phyloP scores from a whole-genome alignment of 2,888 invertebrate genomes.

The Mimas tiliae region DNA sequence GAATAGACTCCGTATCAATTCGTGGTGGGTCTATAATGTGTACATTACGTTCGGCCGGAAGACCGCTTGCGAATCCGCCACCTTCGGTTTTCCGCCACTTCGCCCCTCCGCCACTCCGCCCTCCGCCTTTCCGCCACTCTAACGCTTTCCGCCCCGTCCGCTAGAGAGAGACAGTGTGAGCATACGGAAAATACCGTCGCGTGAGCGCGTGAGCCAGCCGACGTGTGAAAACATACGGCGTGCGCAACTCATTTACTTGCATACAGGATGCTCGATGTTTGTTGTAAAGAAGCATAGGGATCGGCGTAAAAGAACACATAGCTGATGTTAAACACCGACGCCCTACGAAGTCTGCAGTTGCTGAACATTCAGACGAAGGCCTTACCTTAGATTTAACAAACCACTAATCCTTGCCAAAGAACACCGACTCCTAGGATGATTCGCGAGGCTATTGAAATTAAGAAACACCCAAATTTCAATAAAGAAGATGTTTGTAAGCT shows the following conservation, averaged over 20 bases:
- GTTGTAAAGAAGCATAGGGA: no score
- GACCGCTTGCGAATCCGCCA: slow-evolving; percentile 4
- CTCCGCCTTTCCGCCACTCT: background rate
- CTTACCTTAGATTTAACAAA: no score
- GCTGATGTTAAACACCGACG: no score
- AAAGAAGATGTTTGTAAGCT: no score
- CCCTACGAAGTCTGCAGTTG: no score
- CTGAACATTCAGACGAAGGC: no score
- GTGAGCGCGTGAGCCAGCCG: slow-evolving; percentile 39
- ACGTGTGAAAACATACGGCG: slow-evolving; percentile 70
- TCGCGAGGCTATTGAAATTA: no score
- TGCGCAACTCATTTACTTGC: slow-evolving; percentile 65
- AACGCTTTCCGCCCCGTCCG: slow-evolving; percentile 2
- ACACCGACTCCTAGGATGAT: no score
- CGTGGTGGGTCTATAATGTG: slow-evolving; percentile 13
- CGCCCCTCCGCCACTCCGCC: background rate
- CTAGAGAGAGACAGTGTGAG: slow-evolving; percentile 17
- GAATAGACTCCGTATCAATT: background rate
- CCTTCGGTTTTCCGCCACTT: slow-evolving; percentile 12
- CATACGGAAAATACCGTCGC: slow-evolving; percentile 41
- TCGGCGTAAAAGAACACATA: no score
- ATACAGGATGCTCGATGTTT: slow-evolving; percentile 53
- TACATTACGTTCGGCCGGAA: slow-evolving; percentile 9
- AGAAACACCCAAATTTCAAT: no score
- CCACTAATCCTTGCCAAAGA: no score